Evolutionary conservation across 2,888 invertebrate genomes (phyloP).

Genomic region (Trypoxylon attenuatum): DNA sequence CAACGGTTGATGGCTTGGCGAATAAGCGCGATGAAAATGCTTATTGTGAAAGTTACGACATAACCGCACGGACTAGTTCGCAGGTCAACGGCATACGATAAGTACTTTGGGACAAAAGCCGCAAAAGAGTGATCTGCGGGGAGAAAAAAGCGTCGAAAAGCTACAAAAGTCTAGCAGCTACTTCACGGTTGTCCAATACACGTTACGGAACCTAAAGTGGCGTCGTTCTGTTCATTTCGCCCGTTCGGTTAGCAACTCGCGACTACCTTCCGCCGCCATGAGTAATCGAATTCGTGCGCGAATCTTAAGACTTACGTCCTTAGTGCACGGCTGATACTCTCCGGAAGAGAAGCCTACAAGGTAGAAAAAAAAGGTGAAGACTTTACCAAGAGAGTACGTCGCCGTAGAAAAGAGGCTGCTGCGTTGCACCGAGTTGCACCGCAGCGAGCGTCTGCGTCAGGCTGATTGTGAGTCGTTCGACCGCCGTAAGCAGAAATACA

Average conservation of each 20-base stretch:
- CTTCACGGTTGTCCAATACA: too few relatives aligned
- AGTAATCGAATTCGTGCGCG: too few relatives aligned
- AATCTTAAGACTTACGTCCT: background rate
- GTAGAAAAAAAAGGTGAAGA: background rate
- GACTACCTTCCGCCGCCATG: too few relatives aligned
- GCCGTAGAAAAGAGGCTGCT: background rate
- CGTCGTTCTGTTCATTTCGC: too few relatives aligned
- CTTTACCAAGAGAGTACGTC: background rate
- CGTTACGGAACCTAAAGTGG: too few relatives aligned
- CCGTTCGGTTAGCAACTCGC: too few relatives aligned
- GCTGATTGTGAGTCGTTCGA: background rate
- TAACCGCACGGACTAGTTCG: constrained; percentile 40
- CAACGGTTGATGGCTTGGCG: constrained; percentile 5
- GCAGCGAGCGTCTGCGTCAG: background rate
- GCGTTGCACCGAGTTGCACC: too few relatives aligned
- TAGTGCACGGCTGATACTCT: too few relatives aligned
- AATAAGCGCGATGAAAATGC: constrained; percentile 29
- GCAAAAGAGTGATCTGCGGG: background rate
- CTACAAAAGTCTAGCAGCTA: too few relatives aligned
- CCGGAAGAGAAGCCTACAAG: too few relatives aligned
- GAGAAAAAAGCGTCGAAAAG: background rate
- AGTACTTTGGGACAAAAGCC: constrained; percentile 13
- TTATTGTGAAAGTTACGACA: constrained; percentile 48
- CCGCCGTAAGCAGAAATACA: constrained; percentile 6
- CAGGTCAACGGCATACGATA: constrained; percentile 34